A percentile compares a stretch with the other conserved stretches of the same genome.
These are phyloP conservation scores for Melinaea marsaeus DNA, from an alignment of 2,888 invertebrate genomes.

Conservation along the genomic window DNA sequence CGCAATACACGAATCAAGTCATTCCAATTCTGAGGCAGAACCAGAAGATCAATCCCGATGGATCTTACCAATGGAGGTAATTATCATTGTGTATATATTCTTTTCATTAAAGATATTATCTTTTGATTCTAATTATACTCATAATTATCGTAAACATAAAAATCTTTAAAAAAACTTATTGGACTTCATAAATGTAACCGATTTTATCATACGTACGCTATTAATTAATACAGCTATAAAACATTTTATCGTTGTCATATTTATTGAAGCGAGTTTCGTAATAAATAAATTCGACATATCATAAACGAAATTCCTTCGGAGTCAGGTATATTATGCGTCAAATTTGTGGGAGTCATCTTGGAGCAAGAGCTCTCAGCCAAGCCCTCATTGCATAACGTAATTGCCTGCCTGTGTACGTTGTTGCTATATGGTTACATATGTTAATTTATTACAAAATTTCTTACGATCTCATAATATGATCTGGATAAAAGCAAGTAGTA, in stretches of 20 bases:
- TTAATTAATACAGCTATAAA: constrained; percentile 18
- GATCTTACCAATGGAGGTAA: constrained; percentile 80
- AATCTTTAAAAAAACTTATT: background rate
- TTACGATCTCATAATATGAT: constrained; percentile 18
- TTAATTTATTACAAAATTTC: constrained; percentile 20
- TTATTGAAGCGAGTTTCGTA: constrained; percentile 12
- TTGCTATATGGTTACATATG: constrained; percentile 21
- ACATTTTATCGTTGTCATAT: constrained; percentile 11
- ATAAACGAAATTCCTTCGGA: constrained; percentile 46
- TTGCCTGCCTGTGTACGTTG: constrained; percentile 41
- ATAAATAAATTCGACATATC: constrained; percentile 36
- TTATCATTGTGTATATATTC: background rate
- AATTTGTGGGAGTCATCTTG: constrained; percentile 50
- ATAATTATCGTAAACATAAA: background rate
- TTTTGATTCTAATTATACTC: background rate
- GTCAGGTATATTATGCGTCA: constrained; percentile 50
- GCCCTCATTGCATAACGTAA: constrained; percentile 54
- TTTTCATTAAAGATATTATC: background rate
- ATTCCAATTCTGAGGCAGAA: constrained; percentile 80
- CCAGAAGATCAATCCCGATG: constrained; percentile 77
- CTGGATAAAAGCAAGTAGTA: constrained; percentile 6
- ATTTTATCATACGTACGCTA: background rate
- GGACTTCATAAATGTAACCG: background rate
- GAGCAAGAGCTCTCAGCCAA: constrained; percentile 43
- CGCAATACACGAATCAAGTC: constrained; percentile 47